A percentile compares a stretch with the other conserved stretches of the same genome.
These are phyloP conservation scores for Cricetomys ansorgei DNA, from an alignment of 2,113 vertebrate species.

Conservation along the genomic window DNA sequence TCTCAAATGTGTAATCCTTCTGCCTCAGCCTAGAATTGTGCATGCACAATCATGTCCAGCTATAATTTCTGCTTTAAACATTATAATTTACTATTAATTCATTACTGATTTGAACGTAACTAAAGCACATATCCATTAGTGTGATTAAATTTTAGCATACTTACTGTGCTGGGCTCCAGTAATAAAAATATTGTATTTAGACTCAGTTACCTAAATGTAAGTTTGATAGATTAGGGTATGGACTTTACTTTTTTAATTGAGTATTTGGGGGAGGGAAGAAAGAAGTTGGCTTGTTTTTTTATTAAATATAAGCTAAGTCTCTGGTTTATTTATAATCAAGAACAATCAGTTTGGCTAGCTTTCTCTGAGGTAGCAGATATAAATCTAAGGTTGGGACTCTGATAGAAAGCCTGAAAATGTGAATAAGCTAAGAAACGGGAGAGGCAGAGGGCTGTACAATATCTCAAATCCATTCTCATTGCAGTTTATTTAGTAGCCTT, in stretches of 20 bases:
- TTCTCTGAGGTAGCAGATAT: slow-evolving; percentile 54
- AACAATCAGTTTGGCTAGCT: background rate
- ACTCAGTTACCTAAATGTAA: slow-evolving; percentile 34
- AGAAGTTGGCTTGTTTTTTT: background rate
- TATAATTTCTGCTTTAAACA: background rate
- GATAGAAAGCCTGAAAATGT: slow-evolving; percentile 49
- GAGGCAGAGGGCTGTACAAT: background rate
- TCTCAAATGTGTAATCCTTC: background rate
- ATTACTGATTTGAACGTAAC: background rate
- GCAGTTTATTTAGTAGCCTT: slow-evolving; percentile 47
- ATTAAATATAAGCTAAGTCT: background rate
- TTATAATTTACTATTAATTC: background rate
- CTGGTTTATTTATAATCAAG: background rate
- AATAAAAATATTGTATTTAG: background rate
- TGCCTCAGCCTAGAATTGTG: background rate
- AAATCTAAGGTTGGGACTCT: slow-evolving; percentile 15
- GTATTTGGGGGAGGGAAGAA: background rate
- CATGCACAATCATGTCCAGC: background rate
- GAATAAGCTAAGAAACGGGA: slow-evolving; percentile 13
- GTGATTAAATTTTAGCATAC: background rate
- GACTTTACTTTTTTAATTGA: background rate
- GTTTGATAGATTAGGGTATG: background rate
- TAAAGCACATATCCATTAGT: background rate
- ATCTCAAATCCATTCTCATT: slow-evolving; percentile 51
- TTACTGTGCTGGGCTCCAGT: background rate